Evolutionary conservation across 2,888 invertebrate species (phyloP).

Genomic region (Chloroclysta siterata): DNA sequence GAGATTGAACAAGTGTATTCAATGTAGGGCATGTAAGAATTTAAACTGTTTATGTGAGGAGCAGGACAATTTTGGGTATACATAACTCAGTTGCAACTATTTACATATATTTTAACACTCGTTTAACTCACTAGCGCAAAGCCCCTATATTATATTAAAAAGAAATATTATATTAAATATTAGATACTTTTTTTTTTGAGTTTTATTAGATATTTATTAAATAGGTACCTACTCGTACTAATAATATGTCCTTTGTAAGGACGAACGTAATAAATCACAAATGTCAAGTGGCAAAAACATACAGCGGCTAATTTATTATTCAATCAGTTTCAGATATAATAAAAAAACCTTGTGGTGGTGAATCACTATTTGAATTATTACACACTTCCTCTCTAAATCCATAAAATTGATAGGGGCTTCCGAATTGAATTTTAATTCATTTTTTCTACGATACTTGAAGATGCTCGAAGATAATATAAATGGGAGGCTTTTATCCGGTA

Average conservation of each 20-base stretch:
- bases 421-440: slow-evolving; percentile 46
- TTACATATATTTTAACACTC: no score
- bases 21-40: slow-evolving; percentile 21
- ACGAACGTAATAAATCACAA: neutral
- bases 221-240: no score
- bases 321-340: slow-evolving; percentile 21
- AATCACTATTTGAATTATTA: slow-evolving; percentile 40
- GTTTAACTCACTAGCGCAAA: no score
- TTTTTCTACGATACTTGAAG: slow-evolving; percentile 36
- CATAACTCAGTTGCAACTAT: neutral
- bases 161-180: no score
- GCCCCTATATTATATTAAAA: no score
- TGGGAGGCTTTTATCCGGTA: slow-evolving; percentile 43
- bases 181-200: no score
- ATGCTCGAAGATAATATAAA: slow-evolving; percentile 40
- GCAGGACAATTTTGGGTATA: neutral
- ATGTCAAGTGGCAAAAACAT: slow-evolving; percentile 5
- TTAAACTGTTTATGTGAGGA: slow-evolving; percentile 4
- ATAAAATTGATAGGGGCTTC: slow-evolving; percentile 47
- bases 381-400: slow-evolving; percentile 39
- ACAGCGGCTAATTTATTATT: slow-evolving; percentile 12
- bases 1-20: slow-evolving; percentile 38
- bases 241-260: neutral
- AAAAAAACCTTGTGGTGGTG: slow-evolving; percentile 31
- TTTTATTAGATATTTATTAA: no score